These are phyloP conservation scores for Choreutis nemorana DNA, from an alignment of 2,888 invertebrate species.

Conservation along the genomic window DNA sequence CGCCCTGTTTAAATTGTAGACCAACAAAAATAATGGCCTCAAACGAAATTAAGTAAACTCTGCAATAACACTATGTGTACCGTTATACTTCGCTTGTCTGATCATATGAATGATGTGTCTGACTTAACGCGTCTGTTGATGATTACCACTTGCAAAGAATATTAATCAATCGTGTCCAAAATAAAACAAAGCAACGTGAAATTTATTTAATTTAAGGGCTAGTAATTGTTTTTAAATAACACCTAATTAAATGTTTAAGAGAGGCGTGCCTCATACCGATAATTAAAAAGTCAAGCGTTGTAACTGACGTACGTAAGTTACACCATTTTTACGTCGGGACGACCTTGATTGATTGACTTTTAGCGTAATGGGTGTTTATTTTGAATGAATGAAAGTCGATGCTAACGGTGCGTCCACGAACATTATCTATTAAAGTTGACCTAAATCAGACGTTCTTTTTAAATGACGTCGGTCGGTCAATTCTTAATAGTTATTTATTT, in stretches of 20 bases:
- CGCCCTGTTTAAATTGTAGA: constrained; percentile 40
- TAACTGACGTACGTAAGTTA: constrained; percentile 32
- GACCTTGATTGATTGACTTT: constrained; percentile 33
- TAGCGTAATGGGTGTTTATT: constrained; percentile 30
- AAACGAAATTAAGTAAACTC: constrained; percentile 34
- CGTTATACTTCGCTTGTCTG: constrained; percentile 22
- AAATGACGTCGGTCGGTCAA: too few species aligned
- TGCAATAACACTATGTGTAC: constrained; percentile 27
- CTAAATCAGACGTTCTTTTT: constrained; percentile 25
- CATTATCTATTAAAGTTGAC: constrained; percentile 24
- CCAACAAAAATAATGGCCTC: constrained; percentile 36
- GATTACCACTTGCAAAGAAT: constrained; percentile 28
- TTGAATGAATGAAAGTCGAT: constrained; percentile 27
- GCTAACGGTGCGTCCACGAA: constrained; percentile 25
- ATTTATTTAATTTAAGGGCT: constrained; percentile 11
- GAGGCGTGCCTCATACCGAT: constrained; percentile 25
- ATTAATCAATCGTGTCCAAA: constrained; percentile 26
- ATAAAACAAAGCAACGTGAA: constrained; percentile 14
- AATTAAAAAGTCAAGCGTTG: constrained; percentile 23
- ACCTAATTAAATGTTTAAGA: constrained; percentile 20
- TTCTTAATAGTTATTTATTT: not conserved
- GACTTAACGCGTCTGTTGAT: constrained; percentile 17
- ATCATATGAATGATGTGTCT: constrained; percentile 27
- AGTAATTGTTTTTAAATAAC: constrained; percentile 25
- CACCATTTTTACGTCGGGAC: constrained; percentile 18